phyloP scores from a whole-genome alignment of 2,113 vertebrate species.

The Alouatta palliata region DNA sequence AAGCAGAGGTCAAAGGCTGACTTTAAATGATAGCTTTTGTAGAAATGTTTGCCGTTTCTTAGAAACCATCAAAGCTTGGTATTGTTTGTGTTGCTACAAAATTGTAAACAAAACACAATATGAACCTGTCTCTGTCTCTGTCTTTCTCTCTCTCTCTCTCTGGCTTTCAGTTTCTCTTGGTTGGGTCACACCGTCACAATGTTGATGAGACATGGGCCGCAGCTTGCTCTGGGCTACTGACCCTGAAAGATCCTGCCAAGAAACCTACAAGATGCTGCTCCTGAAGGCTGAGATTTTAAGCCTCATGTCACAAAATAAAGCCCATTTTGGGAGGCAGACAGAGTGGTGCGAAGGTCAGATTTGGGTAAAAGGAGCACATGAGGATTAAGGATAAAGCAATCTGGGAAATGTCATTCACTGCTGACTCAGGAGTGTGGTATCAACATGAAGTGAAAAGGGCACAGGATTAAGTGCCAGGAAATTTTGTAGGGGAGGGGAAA shows the following conservation, averaged over 20 bases:
- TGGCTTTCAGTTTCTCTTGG: conserved; percentile 40
- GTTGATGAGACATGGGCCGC: neutral
- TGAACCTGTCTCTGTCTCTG: neutral
- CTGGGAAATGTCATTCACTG: neutral
- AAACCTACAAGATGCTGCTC: neutral
- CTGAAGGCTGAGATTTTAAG: neutral
- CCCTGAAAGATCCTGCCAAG: neutral
- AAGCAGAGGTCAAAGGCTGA: neutral
- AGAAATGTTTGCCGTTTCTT: conserved; percentile 50
- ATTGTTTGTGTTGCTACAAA: conserved; percentile 35
- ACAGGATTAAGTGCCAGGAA: rapidly evolving
- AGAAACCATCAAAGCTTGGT: conserved; percentile 28
- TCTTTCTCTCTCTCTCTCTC: neutral
- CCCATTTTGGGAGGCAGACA: neutral
- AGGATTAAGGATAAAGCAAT: neutral
- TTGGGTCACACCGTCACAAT: neutral
- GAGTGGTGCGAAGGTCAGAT: neutral
- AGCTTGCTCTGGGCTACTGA: neutral
- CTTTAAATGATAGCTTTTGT: conserved; percentile 6
- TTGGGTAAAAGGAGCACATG: neutral
- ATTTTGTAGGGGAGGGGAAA: neutral
- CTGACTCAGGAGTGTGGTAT: neutral
- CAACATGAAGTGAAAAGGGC: neutral
- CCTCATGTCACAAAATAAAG: neutral
- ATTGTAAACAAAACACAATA: conserved; percentile 7